Evolutionary conservation across 2,113 vertebrate genomes (phyloP), one percentile per base, ranked within the genome.

Genomic region (Gracilinanus agilis): DNA sequence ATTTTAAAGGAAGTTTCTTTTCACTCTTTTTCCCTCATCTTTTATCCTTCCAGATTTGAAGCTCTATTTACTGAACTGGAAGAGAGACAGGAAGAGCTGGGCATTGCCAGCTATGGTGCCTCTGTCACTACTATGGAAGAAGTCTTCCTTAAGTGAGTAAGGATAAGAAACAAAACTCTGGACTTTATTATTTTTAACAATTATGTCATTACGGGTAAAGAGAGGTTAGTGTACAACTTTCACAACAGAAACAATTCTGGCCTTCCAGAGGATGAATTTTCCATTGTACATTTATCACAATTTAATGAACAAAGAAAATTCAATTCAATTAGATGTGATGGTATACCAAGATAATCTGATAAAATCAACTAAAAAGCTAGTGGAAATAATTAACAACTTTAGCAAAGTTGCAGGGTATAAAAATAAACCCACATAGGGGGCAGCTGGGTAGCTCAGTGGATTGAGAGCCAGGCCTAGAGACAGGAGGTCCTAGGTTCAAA

Each of bases 91-190:
- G 98, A 99, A n/a, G 99, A 99, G 96, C 95, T 99, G 95, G 99
- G 99, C 92, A 99, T 99, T 0, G 99, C 99, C 96, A 99, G 99
- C 98, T 99, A 99, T 0, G 99, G 99, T 0, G 99, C 99, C 8
- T 99, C 99, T 0, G 98, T 99, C 89, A 99, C 99, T 92, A 99
- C 99, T 4, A 99, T 99, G 99, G 99, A 99, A 96, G 99, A 99
- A 91, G 99, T 99, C 92, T 99, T 99, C 96, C 98, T 99, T 93
- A 99, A 99, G 99, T 99, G 96, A 91, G 98, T 83, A 44, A 90
- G 9, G 25, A 34, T 55, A 3, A 3, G 54, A 0, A 55, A 23
- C 7, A 24, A 91, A 91, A 58, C 61, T n/a, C 12, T 67, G 0
- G 12, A 67, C 3, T 67, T 67, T 58, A 25, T 58, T 58, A 58